Evolutionary conservation across 2,113 vertebrate species (phyloP).

Genomic region (Poeciliopsis prolifica): DNA sequence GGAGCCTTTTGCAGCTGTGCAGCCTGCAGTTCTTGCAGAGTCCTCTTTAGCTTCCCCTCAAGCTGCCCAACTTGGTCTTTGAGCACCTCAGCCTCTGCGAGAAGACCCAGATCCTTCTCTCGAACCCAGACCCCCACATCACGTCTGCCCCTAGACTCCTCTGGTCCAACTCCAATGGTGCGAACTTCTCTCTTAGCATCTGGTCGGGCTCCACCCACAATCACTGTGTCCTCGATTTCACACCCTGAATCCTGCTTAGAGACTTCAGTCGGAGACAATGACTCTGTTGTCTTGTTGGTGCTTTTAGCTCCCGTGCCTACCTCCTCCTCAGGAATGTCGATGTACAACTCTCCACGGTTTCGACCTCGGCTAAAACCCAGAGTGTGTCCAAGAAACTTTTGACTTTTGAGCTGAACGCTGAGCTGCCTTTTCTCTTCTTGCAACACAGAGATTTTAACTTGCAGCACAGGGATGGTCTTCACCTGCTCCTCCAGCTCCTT

Average conservation of each 20-base stretch:
- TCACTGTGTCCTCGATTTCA: conserved; percentile 80
- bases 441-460: conserved; percentile 91
- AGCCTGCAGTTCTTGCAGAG: conserved; percentile 78
- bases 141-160: conserved; percentile 41
- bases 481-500: conserved; percentile 92
- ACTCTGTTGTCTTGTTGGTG: conserved; percentile 34
- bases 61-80: conserved; percentile 81
- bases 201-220: conserved; percentile 71
- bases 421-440: conserved; percentile 93
- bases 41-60: conserved; percentile 83
- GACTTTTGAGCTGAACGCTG: conserved; percentile 90
- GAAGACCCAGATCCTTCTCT: conserved; percentile 84
- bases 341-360: conserved; percentile 84
- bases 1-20: conserved; percentile 66
- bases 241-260: conserved; percentile 75
- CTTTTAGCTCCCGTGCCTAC: conserved; percentile 31
- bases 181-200: conserved; percentile 72
- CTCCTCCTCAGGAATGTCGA: conserved; percentile 87
- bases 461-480: conserved; percentile 90
- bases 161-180: conserved; percentile 78
- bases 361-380: conserved; percentile 75
- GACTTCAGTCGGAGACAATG: conserved; percentile 71
- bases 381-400: conserved; percentile 87
- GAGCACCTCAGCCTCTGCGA: conserved; percentile 74
- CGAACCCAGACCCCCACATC: conserved; percentile 85